These are phyloP conservation scores for Schizopygopsis pylzovi DNA, from an alignment of 2,797 vertebrate genomes.

Conservation along the genomic window DNA sequence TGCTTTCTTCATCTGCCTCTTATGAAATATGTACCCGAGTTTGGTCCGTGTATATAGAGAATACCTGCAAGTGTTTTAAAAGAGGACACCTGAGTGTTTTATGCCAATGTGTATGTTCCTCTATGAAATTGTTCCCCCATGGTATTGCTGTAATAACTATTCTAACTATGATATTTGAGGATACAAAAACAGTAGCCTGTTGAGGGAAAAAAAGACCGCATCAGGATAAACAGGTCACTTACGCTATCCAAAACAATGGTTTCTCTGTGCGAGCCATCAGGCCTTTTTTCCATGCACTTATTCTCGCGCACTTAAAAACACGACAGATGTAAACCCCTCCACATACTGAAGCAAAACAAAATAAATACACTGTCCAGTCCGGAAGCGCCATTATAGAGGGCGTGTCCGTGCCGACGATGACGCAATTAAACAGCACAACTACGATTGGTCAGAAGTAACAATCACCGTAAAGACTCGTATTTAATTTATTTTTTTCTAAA, in stretches of 20 bases:
- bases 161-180: background rate
- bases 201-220: background rate
- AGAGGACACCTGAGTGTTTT: background rate
- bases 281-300: slow-evolving; percentile 58
- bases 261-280: slow-evolving; percentile 90
- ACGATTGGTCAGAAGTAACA: slow-evolving; percentile 16
- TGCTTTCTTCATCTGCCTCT: slow-evolving; percentile 91
- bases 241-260: slow-evolving; percentile 93
- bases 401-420: slow-evolving; percentile 44
- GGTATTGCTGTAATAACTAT: background rate
- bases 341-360: slow-evolving; percentile 65
- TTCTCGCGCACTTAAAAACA: slow-evolving; percentile 61
- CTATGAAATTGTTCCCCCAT: background rate
- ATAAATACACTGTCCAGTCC: slow-evolving; percentile 66
- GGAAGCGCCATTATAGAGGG: slow-evolving; percentile 72
- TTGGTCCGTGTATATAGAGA: slow-evolving; percentile 90
- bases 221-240: slow-evolving; percentile 66
- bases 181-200: background rate
- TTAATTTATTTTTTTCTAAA: background rate
- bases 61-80: slow-evolving; percentile 79
- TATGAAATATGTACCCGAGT: slow-evolving; percentile 94
- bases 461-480: background rate
- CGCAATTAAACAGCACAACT: background rate
- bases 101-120: background rate
- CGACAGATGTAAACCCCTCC: slow-evolving; percentile 70